These are phyloP conservation scores for Meda fulgida DNA, from an alignment of 2,797 vertebrate genomes.

Conservation along the genomic window DNA sequence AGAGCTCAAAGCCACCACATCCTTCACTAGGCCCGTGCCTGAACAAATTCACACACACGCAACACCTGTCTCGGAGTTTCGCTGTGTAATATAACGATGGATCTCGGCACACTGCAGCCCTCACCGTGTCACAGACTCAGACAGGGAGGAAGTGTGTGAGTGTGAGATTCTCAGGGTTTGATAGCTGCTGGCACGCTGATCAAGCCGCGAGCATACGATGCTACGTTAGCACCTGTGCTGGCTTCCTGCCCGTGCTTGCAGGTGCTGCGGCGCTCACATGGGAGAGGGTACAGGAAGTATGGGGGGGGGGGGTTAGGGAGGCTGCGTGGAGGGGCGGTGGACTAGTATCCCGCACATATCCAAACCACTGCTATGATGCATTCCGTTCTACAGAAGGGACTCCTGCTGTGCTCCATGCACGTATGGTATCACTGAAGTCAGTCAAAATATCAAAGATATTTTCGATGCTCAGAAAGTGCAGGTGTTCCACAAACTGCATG, in stretches of 20 bases:
- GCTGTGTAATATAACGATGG: slow-evolving; percentile 46
- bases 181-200: slow-evolving; percentile 53
- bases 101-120: slow-evolving; percentile 33
- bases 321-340: not conserved
- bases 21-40: slow-evolving; percentile 51
- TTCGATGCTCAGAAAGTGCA: not conserved
- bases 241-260: slow-evolving; percentile 62
- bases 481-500: not conserved
- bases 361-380: slow-evolving; percentile 5
- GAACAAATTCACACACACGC: slow-evolving; percentile 22
- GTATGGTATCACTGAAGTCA: not conserved
- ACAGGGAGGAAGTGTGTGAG: slow-evolving; percentile 61
- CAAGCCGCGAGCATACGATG: slow-evolving; percentile 56
- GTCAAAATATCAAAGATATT: not conserved
- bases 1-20: slow-evolving; percentile 62
- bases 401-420: not conserved
- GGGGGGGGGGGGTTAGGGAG: not conserved
- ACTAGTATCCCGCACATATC: slow-evolving; percentile 15
- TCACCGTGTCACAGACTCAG: slow-evolving; percentile 55
- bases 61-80: slow-evolving; percentile 52
- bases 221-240: slow-evolving; percentile 63
- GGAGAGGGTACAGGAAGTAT: slow-evolving; percentile 47
- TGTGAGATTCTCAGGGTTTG: slow-evolving; percentile 56
- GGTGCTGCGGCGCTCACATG: slow-evolving; percentile 61
- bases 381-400: slow-evolving; percentile 9